A percentile compares a stretch with the other conserved stretches of the same genome.
phyloP scores from a whole-genome alignment of 1,140 invertebrate species.

The Panagrolaimus sp. region DNA sequence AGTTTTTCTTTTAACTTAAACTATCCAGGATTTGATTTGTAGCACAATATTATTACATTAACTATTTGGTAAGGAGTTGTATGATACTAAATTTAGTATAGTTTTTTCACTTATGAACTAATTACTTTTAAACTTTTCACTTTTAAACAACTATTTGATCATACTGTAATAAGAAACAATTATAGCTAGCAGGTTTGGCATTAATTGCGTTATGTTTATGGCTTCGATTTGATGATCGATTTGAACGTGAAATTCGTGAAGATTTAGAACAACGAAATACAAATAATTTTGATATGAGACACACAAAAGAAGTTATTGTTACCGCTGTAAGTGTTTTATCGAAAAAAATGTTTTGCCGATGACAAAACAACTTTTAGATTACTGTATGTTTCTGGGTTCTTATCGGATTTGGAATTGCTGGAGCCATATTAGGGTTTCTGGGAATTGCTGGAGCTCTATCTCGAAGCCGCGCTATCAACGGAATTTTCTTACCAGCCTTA shows the following conservation, averaged over 20 bases:
- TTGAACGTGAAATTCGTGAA: slow-evolving; percentile 21
- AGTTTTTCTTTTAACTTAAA: too few relatives aligned
- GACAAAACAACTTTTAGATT: slow-evolving; percentile 13
- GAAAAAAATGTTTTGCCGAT: neutral
- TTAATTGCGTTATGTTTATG: slow-evolving; percentile 22
- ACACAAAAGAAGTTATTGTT: slow-evolving; percentile 24
- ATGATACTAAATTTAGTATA: too few relatives aligned
- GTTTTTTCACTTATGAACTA: too few relatives aligned
- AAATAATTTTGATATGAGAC: slow-evolving; percentile 13
- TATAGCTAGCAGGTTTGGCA: slow-evolving; percentile 3
- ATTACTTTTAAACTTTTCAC: too few relatives aligned
- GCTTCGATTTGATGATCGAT: slow-evolving; percentile 29
- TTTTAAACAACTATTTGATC: too few relatives aligned
- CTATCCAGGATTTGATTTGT: too few relatives aligned
- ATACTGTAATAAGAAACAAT: neutral
- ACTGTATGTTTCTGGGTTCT: slow-evolving; percentile 28
- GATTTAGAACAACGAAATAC: slow-evolving; percentile 21
- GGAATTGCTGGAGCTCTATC: slow-evolving; percentile 21
- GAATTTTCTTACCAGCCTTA: slow-evolving; percentile 24
- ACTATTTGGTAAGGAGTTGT: too few relatives aligned
- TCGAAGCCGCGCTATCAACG: slow-evolving; percentile 22
- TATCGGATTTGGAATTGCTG: slow-evolving; percentile 21
- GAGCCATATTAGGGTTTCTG: slow-evolving; percentile 23
- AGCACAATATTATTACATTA: too few relatives aligned
- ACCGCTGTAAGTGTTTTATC: slow-evolving; percentile 8